A percentile compares a stretch with the other conserved stretches of the same genome.
phyloP scores from a whole-genome alignment of 2,888 invertebrate species.

The Tromatobia lineatoria region DNA sequence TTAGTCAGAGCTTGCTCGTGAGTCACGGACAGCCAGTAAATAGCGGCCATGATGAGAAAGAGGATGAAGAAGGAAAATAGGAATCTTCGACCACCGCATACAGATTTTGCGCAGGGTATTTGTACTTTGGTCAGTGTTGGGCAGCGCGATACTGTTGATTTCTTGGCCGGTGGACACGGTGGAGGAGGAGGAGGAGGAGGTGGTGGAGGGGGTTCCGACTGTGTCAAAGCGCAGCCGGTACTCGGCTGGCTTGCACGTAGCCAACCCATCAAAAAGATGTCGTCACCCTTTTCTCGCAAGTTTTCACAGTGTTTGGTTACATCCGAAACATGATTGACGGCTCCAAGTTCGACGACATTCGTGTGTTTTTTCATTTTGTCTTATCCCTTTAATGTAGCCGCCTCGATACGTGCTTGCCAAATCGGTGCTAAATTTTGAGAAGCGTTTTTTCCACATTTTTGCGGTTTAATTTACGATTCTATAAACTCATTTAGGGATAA shows the following conservation, averaged over 20 bases:
- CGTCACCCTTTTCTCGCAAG: slow-evolving; percentile 19
- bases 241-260: slow-evolving; percentile 18
- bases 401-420: too few relatives aligned
- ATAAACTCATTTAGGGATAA: too few relatives aligned
- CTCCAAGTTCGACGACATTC: slow-evolving; percentile 51
- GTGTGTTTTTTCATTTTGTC: slow-evolving; percentile 51
- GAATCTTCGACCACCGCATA: slow-evolving; percentile 61
- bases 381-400: too few relatives aligned
- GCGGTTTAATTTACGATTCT: too few relatives aligned
- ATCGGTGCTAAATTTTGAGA: too few relatives aligned
- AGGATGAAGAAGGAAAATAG: slow-evolving; percentile 58
- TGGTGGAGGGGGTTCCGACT: slow-evolving; percentile 12
- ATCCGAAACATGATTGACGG: slow-evolving; percentile 40
- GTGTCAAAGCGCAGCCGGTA: slow-evolving; percentile 37
- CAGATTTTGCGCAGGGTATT: slow-evolving; percentile 59
- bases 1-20: slow-evolving; percentile 25
- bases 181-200: slow-evolving; percentile 21
- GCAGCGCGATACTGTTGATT: slow-evolving; percentile 5
- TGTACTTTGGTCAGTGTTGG: slow-evolving; percentile 36
- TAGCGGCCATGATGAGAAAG: slow-evolving; percentile 38
- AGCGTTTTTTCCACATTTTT: too few relatives aligned
- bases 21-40: slow-evolving; percentile 64
- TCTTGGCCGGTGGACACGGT: neutral
- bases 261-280: slow-evolving; percentile 53
- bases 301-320: slow-evolving; percentile 64